Base-by-base conservation (phyloP, 2,113 vertebrate genomes). In the Lepus timidus region DNA sequence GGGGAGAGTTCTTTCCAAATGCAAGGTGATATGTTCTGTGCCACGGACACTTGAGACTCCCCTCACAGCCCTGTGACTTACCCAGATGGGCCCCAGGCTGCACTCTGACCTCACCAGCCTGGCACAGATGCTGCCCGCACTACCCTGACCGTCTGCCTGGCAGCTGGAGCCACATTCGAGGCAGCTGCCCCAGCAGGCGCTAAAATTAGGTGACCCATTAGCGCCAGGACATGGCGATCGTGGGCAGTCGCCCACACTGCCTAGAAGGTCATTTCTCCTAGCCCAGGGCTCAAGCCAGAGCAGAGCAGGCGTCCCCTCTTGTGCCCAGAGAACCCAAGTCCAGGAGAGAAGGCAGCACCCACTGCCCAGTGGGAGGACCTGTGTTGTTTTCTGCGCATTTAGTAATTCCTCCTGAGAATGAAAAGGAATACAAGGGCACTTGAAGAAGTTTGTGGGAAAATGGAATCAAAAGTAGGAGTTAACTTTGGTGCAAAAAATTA, bases 181-280 rank as follows among this genome's bases (percentile, higher is more conserved):
- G 90, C 92, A 97, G 96, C 96, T 96, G 81, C 82, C 81, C 62
- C 44, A 61, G 83, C 92, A 92, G 51, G 52, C 85, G 80, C 96
- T 96, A 96, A 97, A 97, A 97, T 97, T 97, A 97, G 96, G 94
- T 95, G 96, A 96, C 95, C 97, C 85, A 31, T 61, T 65, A 95
- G 88, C 65, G 44, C 85, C 55, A 83, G 97, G 96, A 96, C 95
- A 96, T 12, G 9, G 91, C 22, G 33, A 90, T 88, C 82, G 17
- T 1, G 14, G 78, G 85, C 76, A 92, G 31, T 10, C 61, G 36
- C 90, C 85, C 61, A 55, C 61, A n/a, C 31, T 27, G 14, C 64
- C 78, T 76, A 29, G 55, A 61, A 31, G 51, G 67, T 61, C 49
- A 74, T 6, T 58, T 29, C 36, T 83, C 22, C 74, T 51, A 78